Base-by-base conservation (phyloP, 1,140 invertebrate genomes). In the Belonocnema kinseyi region DNA sequence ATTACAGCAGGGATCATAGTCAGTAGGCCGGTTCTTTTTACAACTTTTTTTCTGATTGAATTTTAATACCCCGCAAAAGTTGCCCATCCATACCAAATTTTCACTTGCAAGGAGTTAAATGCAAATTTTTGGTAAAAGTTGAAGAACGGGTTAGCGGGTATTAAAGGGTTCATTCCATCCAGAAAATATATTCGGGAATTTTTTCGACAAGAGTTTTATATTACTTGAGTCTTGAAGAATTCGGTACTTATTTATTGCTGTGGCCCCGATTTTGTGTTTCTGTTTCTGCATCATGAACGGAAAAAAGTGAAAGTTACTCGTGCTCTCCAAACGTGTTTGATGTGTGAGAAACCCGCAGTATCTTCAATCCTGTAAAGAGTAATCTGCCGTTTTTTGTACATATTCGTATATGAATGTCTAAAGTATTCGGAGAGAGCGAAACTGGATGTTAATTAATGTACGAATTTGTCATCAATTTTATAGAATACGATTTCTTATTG, bases 301-400 rank as follows among this genome's bases (percentile, higher is more conserved):
- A 16, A 40, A 66, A 66, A 66, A 66, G 61, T 66, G 61, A 66
- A 66, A 66, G 58, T 66, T 66, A 66, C 21, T 40, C 26, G 21
- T 66, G 26, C n/a, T 54, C n/a, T 54, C 19, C 53, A 54, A 54
- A 54, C 53, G 53, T 19, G 4, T 54, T n/a, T n/a, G 4, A 8
- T 54, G 17, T 54, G 16, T 19, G 16, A 54, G 52, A 54, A n/a
- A n/a, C 8, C 13, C 52, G 4, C 6, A 46, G 40, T 6, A 46
- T 46, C 53, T 54, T 17, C n/a, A 10, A n/a, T n/a, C 13, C 19
- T 54, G 17, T 54, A 54, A 54, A 54, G 17, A 19, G n/a, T 1
- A 16, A 54, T 54, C n/a, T 54, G 56, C 21, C 26, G 26, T 33
- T 58, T 58, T 58, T 12, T 21, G 26, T 26, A 58, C n/a, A 17